phyloP scores from a whole-genome alignment of 2,888 invertebrate genomes.

The Toxonevra muliebris region DNA sequence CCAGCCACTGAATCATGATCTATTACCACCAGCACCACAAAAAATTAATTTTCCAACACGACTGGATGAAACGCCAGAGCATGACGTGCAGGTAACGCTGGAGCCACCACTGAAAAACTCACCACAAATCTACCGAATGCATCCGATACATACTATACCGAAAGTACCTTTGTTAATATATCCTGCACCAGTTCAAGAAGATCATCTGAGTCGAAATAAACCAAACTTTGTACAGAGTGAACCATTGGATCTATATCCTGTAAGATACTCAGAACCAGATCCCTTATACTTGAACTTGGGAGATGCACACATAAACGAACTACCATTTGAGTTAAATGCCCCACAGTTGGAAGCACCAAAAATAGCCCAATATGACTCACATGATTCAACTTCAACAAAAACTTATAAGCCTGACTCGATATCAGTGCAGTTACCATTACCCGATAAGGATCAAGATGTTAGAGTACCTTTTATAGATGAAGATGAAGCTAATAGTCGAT shows the following conservation, averaged over 20 bases:
- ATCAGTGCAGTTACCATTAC: slow-evolving; percentile 61
- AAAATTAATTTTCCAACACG: slow-evolving; percentile 39
- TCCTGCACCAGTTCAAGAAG: slow-evolving; percentile 42
- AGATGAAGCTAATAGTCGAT: slow-evolving; percentile 15
- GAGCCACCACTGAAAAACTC: slow-evolving; percentile 39
- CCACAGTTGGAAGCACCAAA: slow-evolving; percentile 41
- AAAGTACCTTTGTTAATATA: slow-evolving; percentile 49
- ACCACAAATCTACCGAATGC: slow-evolving; percentile 47
- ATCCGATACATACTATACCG: slow-evolving; percentile 31
- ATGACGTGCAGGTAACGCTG: slow-evolving; percentile 42
- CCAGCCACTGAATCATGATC: slow-evolving; percentile 10
- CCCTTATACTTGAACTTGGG: slow-evolving; percentile 60
- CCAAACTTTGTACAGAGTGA: slow-evolving; percentile 55
- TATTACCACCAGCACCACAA: slow-evolving; percentile 38
- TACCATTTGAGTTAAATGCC: slow-evolving; percentile 8
- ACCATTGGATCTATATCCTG: slow-evolving; percentile 52
- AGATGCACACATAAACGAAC: slow-evolving; percentile 39
- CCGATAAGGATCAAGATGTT: slow-evolving; percentile 51
- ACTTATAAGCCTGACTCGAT: slow-evolving; percentile 43
- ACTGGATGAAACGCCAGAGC: slow-evolving; percentile 22
- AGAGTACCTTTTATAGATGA: slow-evolving; percentile 47
- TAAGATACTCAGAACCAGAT: slow-evolving; percentile 67
- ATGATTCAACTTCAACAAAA: slow-evolving; percentile 35
- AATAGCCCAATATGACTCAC: slow-evolving; percentile 24
- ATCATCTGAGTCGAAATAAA: slow-evolving; percentile 43